Base-by-base conservation (phyloP, 1,140 invertebrate genomes). In the Lepidurus arcticus region DNA sequence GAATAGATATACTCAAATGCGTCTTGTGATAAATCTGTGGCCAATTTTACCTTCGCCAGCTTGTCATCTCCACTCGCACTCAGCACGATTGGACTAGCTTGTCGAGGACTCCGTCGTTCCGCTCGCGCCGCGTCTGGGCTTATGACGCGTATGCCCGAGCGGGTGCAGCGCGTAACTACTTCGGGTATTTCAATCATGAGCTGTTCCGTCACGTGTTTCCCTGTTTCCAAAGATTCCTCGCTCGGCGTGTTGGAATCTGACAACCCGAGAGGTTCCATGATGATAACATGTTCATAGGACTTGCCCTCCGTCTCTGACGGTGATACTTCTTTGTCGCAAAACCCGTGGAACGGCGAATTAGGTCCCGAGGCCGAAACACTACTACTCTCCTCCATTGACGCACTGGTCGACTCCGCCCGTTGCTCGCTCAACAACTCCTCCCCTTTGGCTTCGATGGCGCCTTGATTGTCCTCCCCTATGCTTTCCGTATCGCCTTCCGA, bases 161-260 rank as follows among this genome's bases (percentile, higher is more conserved):
- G 79, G 5, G 83, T 84, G 44, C 80, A 81, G 6, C 74, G 77
- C 45, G 74, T 79, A 10, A 76, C 45, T 7, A 44, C 44, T 26
- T 78, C 78, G 7, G 78, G 74, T 79, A 93, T 93, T 81, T 93
- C 92, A 81, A 93, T 93, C 0, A 92, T 85, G 76, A 93, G 85
- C 82, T 92, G 91, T 82, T 93, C 91, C 8, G 92, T 84, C 47
- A 92, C 84, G 73, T 90, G 91, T 82, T 92, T 92, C 1, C 83
- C 81, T 24, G 84, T 76, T 11, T 26, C 74, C 13, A 43, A 44
- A 13, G 75, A 74, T 13, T 79, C 78, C 78, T 78, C 79, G 24
- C 24, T 47, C 34, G 75, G 11, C 13, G 74, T 44, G 74, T 42
- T 44, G 13, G 74, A 16, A 3, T n/a, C 74, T 21, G 34, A 44